phyloP scores from a whole-genome alignment of 2,888 invertebrate species.

The Cremastinae sp. region DNA sequence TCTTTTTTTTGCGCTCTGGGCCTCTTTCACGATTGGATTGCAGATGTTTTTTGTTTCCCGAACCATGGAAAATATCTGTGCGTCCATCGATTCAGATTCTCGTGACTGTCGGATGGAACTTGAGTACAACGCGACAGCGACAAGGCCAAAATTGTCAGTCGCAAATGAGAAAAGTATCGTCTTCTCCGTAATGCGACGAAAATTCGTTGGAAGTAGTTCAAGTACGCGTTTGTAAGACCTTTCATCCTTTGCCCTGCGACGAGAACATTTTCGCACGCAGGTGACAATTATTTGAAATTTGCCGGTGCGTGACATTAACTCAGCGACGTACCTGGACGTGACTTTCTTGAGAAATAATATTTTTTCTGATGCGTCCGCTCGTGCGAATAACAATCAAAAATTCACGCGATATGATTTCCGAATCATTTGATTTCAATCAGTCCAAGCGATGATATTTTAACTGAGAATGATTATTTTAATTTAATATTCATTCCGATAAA shows the following conservation, averaged over 20 bases:
- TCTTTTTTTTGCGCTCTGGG: neutral
- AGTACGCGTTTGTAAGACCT: slow-evolving; percentile 37
- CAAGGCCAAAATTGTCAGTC: slow-evolving; percentile 38
- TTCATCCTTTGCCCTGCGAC: slow-evolving; percentile 27
- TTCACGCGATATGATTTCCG: slow-evolving; percentile 29
- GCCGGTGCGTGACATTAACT: slow-evolving; percentile 43
- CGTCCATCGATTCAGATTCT: slow-evolving; percentile 31
- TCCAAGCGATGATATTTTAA: neutral
- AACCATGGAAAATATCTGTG: slow-evolving; percentile 4
- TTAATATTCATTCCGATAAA: too few species aligned
- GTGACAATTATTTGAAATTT: slow-evolving; percentile 60
- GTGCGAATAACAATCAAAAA: slow-evolving; percentile 40
- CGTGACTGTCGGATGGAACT: slow-evolving; percentile 44
- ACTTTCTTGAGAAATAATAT: slow-evolving; percentile 37
- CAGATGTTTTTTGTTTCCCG: slow-evolving; percentile 37
- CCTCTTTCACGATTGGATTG: neutral
- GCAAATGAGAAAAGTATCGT: slow-evolving; percentile 8
- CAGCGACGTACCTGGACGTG: slow-evolving; percentile 47
- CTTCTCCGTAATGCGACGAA: slow-evolving; percentile 17
- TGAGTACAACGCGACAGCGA: slow-evolving; percentile 28
- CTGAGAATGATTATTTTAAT: neutral
- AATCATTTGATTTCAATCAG: neutral
- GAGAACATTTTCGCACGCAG: slow-evolving; percentile 58
- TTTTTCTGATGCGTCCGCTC: slow-evolving; percentile 32
- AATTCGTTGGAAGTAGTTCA: slow-evolving; percentile 60